Percentiles rank a stretch among this genome's conserved stretches.
Conservation (phyloP, 2,113 vertebrate species). For the Mugil cephalus region DNA sequence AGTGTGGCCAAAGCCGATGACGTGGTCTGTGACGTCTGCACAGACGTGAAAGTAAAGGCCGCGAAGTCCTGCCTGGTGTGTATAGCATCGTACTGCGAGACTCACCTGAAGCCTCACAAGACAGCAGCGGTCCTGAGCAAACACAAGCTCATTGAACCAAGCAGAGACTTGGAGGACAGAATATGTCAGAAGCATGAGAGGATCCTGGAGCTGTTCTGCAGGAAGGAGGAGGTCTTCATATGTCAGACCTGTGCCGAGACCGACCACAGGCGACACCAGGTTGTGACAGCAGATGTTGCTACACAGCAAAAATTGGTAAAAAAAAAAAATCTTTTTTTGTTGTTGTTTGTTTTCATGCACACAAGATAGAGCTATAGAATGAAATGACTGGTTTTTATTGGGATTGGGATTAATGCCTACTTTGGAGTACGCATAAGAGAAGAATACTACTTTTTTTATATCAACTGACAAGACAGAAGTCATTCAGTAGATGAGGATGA, state of each 20-base stretch:
- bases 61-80: conserved; percentile 12
- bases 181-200: conserved; percentile 10
- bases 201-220: conserved; percentile 8
- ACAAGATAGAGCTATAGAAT: too few species aligned
- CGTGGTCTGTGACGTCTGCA: not conserved
- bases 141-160: conserved; percentile 9
- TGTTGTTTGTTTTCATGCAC: not conserved
- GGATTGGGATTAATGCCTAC: too few species aligned
- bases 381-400: too few species aligned
- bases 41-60: conserved; percentile 10
- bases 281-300: not conserved
- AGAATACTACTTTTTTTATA: too few species aligned
- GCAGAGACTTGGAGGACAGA: not conserved
- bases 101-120: conserved; percentile 10
- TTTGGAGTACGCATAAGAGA: too few species aligned
- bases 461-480: too few species aligned
- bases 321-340: too few species aligned
- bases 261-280: not conserved
- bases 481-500: too few species aligned
- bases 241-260: not conserved
- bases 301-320: conserved; percentile 4
- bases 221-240: not conserved
- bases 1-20: not conserved
- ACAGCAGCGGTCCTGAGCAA: not conserved
- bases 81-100: conserved; percentile 11